Evolutionary conservation across 2,888 invertebrate genomes (phyloP).

Genomic region (Loripinus fragilis): DNA sequence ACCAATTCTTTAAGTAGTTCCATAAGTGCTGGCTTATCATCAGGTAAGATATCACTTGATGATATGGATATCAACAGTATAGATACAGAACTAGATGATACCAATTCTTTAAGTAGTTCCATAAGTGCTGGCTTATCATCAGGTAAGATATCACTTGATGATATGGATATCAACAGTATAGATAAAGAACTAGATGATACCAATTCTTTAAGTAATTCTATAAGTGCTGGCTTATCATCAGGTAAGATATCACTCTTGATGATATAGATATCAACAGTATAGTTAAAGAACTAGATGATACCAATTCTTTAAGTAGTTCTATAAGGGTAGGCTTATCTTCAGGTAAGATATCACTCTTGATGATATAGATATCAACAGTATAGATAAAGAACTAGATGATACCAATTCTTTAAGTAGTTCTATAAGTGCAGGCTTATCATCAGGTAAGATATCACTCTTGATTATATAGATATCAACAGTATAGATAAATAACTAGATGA

Average conservation of each 20-base stretch:
- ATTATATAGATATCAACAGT: too few relatives aligned
- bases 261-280: constrained; percentile 91
- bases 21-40: constrained; percentile 89
- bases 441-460: constrained; percentile 82
- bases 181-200: constrained; percentile 90
- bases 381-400: too few relatives aligned
- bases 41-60: constrained; percentile 90
- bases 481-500: constrained; percentile 85
- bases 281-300: constrained; percentile 90
- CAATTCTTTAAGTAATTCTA: constrained; percentile 88
- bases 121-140: constrained; percentile 91
- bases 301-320: constrained; percentile 86
- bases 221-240: constrained; percentile 90
- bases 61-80: constrained; percentile 91
- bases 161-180: constrained; percentile 90
- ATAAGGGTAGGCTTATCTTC: too few relatives aligned
- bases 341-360: too few relatives aligned
- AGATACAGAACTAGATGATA: constrained; percentile 89
- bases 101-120: constrained; percentile 88
- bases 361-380: too few relatives aligned
- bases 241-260: constrained; percentile 89
- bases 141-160: constrained; percentile 91
- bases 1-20: constrained; percentile 89
- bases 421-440: constrained; percentile 90
- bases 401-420: constrained; percentile 84